These are phyloP conservation scores for Onychostoma macrolepis DNA, from an alignment of 2,113 vertebrate species.

Conservation along the genomic window DNA sequence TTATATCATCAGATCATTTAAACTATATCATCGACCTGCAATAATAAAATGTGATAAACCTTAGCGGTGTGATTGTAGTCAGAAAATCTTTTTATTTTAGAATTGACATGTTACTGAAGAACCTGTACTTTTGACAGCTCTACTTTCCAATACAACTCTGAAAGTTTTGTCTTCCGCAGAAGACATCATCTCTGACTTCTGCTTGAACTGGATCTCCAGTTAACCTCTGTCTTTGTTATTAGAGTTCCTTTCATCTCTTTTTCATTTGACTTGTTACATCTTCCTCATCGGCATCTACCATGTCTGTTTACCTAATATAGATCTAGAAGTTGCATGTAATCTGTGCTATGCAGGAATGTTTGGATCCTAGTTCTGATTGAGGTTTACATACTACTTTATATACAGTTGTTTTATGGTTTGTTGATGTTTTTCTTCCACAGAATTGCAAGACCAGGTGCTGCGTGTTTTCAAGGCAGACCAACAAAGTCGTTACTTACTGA, in stretches of 20 bases:
- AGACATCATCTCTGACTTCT: background rate
- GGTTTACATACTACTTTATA: background rate
- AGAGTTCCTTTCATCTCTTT: background rate
- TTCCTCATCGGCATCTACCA: background rate
- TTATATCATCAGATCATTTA: background rate
- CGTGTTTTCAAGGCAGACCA: slow-evolving; percentile 97
- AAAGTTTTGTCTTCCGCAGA: background rate
- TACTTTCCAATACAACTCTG: background rate
- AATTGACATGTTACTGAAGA: background rate
- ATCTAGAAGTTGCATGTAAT: slow-evolving; percentile 22
- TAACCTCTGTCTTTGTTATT: slow-evolving; percentile 4
- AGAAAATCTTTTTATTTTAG: background rate
- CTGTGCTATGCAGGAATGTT: slow-evolving; percentile 64
- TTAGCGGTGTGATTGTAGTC: background rate
- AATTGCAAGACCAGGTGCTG: slow-evolving; percentile 95
- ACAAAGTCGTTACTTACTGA: slow-evolving; percentile 98
- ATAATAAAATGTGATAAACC: background rate
- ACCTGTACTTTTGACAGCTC: background rate
- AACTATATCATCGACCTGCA: no score
- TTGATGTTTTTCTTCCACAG: slow-evolving; percentile 17
- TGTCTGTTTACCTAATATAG: background rate
- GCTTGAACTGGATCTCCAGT: background rate
- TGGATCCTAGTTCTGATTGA: background rate
- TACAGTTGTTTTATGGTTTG: background rate
- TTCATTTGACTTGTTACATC: background rate